A percentile compares a stretch with the other conserved stretches of the same genome.
Conservation (phyloP, 2,888 invertebrate genomes). For the Elysia crispata region DNA sequence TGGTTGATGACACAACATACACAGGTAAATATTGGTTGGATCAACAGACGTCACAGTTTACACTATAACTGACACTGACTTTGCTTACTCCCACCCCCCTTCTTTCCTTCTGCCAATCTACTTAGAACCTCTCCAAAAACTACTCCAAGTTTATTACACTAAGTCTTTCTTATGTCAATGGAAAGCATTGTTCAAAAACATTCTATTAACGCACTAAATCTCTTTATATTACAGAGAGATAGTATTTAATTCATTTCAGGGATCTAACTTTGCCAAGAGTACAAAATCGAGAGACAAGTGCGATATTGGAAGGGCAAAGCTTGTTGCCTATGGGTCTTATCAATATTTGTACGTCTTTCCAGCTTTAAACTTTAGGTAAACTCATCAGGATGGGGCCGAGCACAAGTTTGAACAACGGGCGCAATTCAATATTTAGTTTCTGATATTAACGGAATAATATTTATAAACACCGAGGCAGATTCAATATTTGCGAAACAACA, state of each 20-base stretch:
- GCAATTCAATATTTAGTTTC: slow-evolving; percentile 54
- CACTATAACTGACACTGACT: too few species aligned
- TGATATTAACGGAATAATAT: slow-evolving; percentile 56
- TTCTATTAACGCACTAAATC: too few species aligned
- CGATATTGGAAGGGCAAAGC: background rate
- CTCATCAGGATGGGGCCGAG: slow-evolving; percentile 42
- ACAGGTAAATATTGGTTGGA: slow-evolving; percentile 45
- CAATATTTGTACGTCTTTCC: slow-evolving; percentile 51
- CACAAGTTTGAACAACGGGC: slow-evolving; percentile 45
- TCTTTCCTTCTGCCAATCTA: background rate
- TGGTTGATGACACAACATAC: slow-evolving; percentile 45
- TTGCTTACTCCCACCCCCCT: background rate
- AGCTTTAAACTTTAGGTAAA: slow-evolving; percentile 49
- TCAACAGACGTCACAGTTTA: slow-evolving; percentile 42
- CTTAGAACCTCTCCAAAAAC: background rate
- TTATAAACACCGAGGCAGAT: slow-evolving; percentile 54
- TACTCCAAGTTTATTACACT: background rate
- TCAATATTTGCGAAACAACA: slow-evolving; percentile 54
- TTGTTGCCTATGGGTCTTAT: slow-evolving; percentile 42
- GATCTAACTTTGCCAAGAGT: too few species aligned
- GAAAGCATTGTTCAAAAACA: too few species aligned
- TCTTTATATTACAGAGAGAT: too few species aligned
- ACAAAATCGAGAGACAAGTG: too few species aligned
- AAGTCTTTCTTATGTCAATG: too few species aligned
- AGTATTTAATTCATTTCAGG: too few species aligned